Conservation (phyloP, 2,797 vertebrate species). For the Pseudomugil gertrudae region DNA sequence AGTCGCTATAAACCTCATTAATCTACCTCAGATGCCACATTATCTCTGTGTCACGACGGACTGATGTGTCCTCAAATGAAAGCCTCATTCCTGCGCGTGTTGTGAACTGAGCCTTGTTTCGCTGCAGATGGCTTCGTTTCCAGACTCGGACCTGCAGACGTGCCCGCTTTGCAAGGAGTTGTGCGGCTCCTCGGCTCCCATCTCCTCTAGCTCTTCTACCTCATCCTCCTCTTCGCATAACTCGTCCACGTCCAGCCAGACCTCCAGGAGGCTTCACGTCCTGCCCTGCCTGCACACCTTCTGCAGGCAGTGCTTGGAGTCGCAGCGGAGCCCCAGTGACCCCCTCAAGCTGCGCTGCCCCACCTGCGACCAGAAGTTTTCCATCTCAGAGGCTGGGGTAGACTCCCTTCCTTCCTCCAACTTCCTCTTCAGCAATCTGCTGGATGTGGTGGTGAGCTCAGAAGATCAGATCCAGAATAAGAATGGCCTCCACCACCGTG, state of each 20-base stretch:
- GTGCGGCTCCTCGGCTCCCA: conserved; percentile 89
- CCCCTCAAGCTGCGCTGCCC: conserved; percentile 90
- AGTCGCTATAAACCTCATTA: conserved; percentile 52
- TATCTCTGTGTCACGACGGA: conserved; percentile 25
- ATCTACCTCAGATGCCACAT: conserved; percentile 71
- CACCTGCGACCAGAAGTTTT: conserved; percentile 91
- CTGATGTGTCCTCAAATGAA: conserved; percentile 53
- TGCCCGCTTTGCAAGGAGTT: conserved; percentile 93
- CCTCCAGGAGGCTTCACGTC: conserved; percentile 88
- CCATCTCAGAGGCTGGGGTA: conserved; percentile 91
- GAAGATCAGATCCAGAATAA: conserved; percentile 86
- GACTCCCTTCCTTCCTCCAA: conserved; percentile 91
- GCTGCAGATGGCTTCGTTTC: conserved; percentile 88
- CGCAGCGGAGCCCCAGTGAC: conserved; percentile 85
- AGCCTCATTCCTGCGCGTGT: conserved; percentile 31
- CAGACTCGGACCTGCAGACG: conserved; percentile 91
- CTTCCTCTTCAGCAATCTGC: conserved; percentile 92
- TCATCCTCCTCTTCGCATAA: conserved; percentile 91
- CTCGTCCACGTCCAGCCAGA: conserved; percentile 85
- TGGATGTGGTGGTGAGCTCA: conserved; percentile 90
- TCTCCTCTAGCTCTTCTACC: conserved; percentile 89
- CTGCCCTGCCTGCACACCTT: conserved; percentile 92
- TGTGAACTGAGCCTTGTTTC: conserved; percentile 62
- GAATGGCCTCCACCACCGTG: conserved; percentile 77
- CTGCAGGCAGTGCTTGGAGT: conserved; percentile 92